phyloP scores from a whole-genome alignment of 2,797 vertebrate genomes.

The Buphagus erythrorhynchus region DNA sequence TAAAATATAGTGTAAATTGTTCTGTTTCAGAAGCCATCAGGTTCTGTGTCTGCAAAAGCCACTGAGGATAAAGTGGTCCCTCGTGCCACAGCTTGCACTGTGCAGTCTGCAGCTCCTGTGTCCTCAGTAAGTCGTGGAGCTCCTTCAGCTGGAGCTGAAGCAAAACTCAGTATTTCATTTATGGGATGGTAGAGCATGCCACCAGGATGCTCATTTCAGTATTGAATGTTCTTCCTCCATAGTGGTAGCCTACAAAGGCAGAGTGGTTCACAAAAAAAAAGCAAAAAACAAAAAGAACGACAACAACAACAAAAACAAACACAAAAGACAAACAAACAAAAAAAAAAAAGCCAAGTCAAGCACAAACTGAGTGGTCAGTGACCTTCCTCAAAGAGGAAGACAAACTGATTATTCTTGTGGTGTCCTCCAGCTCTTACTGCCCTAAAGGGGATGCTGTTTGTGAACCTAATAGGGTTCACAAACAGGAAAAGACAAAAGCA shows the following conservation, averaged over 20 bases:
- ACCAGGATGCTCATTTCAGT: background rate
- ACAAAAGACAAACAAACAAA: too few relatives aligned
- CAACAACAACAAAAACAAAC: too few relatives aligned
- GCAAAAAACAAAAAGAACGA: too few relatives aligned
- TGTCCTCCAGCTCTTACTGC: background rate
- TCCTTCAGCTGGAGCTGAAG: background rate
- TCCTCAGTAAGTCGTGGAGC: slow-evolving; percentile 62
- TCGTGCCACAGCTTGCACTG: slow-evolving; percentile 20
- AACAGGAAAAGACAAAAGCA: background rate
- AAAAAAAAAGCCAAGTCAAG: background rate
- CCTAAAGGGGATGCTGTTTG: background rate
- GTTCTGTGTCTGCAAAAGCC: background rate
- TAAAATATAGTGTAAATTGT: background rate
- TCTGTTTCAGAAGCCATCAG: slow-evolving; percentile 7
- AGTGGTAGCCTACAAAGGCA: background rate
- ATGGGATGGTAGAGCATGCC: background rate
- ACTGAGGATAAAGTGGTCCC: slow-evolving; percentile 23
- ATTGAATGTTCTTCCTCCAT: accelerated
- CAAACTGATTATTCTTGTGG: background rate
- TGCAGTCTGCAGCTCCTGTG: slow-evolving; percentile 47
- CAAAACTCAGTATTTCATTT: background rate
- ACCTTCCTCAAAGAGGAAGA: background rate
- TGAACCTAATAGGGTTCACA: background rate
- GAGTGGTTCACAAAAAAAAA: background rate
- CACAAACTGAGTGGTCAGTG: background rate